These are phyloP conservation scores for Rhopalosiphum maidis DNA, from an alignment of 1,140 invertebrate genomes.

Conservation along the genomic window DNA sequence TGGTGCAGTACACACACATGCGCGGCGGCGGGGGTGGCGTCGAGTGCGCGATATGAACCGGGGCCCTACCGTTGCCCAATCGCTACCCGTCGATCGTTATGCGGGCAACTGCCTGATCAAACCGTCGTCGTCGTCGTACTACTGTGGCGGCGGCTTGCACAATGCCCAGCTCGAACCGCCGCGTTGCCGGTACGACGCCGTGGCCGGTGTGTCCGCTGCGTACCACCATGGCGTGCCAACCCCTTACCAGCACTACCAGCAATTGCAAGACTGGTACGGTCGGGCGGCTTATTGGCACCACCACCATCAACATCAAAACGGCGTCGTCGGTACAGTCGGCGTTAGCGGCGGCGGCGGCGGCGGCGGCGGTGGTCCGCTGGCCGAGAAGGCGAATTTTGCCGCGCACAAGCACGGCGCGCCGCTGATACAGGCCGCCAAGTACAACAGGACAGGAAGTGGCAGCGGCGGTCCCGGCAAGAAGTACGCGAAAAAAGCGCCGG, in stretches of 20 bases:
- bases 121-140: conserved; percentile 37
- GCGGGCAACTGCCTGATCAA: conserved; percentile 71
- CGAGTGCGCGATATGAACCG: conserved; percentile 62
- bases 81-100: conserved; percentile 72
- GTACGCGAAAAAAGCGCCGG: conserved; percentile 52
- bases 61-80: conserved; percentile 68
- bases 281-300: conserved; percentile 56
- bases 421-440: conserved; percentile 58
- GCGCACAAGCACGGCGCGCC: conserved; percentile 59
- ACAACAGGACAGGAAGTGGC: not conserved
- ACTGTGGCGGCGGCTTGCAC: not conserved
- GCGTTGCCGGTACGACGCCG: conserved; percentile 54
- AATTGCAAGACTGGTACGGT: conserved; percentile 44
- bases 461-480: conserved; percentile 56
- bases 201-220: not conserved
- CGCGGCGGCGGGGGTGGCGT: conserved; percentile 27
- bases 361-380: conserved; percentile 60
- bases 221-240: not conserved
- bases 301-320: conserved; percentile 59
- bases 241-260: conserved; percentile 26
- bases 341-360: conserved; percentile 55
- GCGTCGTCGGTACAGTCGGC: not conserved
- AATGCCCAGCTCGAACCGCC: not conserved
- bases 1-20: not conserved
- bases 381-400: conserved; percentile 59